These are phyloP conservation scores for Serranus cabrilla DNA, from an alignment of 2,797 vertebrate species.

Conservation along the genomic window DNA sequence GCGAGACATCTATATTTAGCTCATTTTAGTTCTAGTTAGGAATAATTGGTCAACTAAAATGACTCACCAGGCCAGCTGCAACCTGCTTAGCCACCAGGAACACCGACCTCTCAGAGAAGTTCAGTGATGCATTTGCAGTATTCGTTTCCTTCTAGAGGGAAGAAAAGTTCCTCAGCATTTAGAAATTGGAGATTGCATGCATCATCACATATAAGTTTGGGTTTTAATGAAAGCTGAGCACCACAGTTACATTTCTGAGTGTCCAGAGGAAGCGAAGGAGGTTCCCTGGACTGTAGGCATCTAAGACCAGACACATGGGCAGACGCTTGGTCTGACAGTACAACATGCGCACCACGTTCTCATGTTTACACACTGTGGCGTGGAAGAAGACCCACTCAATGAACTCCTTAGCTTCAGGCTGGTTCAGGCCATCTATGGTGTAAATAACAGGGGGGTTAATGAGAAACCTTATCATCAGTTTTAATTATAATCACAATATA, in stretches of 20 bases:
- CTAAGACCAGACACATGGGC: slow-evolving; percentile 79
- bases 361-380: slow-evolving; percentile 73
- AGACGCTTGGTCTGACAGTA: slow-evolving; percentile 71
- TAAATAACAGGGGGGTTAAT: background rate
- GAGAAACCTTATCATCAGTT: background rate
- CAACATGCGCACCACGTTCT: slow-evolving; percentile 80
- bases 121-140: slow-evolving; percentile 21
- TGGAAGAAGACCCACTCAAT: slow-evolving; percentile 74
- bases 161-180: background rate
- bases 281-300: slow-evolving; percentile 74
- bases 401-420: slow-evolving; percentile 67
- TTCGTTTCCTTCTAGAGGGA: slow-evolving; percentile 40
- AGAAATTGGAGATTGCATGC: background rate
- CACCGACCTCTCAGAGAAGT: slow-evolving; percentile 79
- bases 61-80: slow-evolving; percentile 81
- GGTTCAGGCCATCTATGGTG: slow-evolving; percentile 53
- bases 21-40: background rate
- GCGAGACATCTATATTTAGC: background rate
- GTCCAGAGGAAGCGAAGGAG: slow-evolving; percentile 82
- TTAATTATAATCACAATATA: background rate
- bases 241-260: slow-evolving; percentile 66
- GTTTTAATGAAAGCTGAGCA: background rate
- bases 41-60: background rate
- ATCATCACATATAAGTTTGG: too few species aligned
- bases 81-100: slow-evolving; percentile 81